These are phyloP conservation scores for Oedothorax gibbosus DNA, from an alignment of 1,140 invertebrate genomes.

Conservation along the genomic window DNA sequence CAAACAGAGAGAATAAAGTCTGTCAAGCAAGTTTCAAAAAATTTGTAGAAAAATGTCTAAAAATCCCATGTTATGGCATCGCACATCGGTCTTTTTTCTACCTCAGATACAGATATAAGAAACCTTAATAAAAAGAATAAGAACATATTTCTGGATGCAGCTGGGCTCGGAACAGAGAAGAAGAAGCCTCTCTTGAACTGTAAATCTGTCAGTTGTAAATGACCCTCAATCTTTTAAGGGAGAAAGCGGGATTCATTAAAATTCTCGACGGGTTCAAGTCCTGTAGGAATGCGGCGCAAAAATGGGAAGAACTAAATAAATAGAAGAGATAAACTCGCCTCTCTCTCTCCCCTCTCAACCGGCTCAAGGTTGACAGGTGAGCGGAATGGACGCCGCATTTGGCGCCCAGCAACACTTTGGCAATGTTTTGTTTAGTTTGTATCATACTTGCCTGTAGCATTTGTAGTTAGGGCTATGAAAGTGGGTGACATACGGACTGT, in stretches of 20 bases:
- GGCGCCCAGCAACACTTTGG: neutral
- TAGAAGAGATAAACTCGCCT: constrained; percentile 24
- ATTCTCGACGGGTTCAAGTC: constrained; percentile 53
- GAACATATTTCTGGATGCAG: constrained; percentile 16
- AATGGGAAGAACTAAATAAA: constrained; percentile 43
- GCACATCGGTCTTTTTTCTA: too few relatives aligned
- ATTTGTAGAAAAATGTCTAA: too few relatives aligned
- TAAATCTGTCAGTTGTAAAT: constrained; percentile 55
- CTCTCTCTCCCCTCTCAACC: constrained; percentile 39
- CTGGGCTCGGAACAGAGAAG: too few relatives aligned
- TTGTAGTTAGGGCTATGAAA: too few relatives aligned
- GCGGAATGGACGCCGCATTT: neutral
- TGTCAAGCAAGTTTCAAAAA: too few relatives aligned
- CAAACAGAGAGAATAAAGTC: too few relatives aligned
- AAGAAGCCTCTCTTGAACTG: constrained; percentile 26
- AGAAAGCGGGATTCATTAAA: constrained; percentile 56
- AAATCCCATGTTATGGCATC: too few relatives aligned
- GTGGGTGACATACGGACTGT: too few relatives aligned
- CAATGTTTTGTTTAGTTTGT: too few relatives aligned
- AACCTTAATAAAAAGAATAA: neutral
- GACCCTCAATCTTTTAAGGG: constrained; percentile 56
- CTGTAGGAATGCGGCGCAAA: constrained; percentile 44
- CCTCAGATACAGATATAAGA: neutral
- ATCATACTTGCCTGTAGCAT: too few relatives aligned
- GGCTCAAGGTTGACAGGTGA: constrained; percentile 48